Base-by-base conservation (phyloP, 2,888 invertebrate genomes). In the Tiliacea citrago region DNA sequence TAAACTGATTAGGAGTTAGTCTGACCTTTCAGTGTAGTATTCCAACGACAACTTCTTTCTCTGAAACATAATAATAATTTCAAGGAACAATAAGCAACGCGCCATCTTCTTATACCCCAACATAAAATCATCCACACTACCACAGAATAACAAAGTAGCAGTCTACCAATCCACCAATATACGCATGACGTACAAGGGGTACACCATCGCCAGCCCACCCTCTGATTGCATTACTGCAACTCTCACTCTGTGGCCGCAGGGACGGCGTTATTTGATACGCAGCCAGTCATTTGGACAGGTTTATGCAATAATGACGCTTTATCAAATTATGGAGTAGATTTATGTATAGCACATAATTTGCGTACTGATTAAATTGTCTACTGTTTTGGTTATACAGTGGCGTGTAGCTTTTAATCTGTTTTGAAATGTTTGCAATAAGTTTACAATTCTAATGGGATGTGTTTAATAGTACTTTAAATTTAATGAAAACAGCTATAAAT, bases 161-260 rank as follows among this genome's bases (percentile, higher is more conserved):
- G 61, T 73, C 24, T 72, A 63, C 63, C 60, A 67, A 75, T 60
- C n/a, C 35, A 47, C 53, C 69, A 60, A 66, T 69, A 67, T 53
- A 76, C 68, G 63, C 62, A 57, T 58, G 63, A 68, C 70, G 57
- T 45, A 16, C 57, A 70, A 51, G 66, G 77, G 73, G 63, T 55
- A 51, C 72, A n/a, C n/a, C n/a, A n/a, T n/a, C n/a, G 76, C 29
- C 73, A 16, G 72, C 67, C 69, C 65, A 53, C 75, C 72, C 72
- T 18, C 79, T 86, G 79, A 85, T 85, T 86, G 84, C 78, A 80
- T 86, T 85, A 86, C 80, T 81, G 83, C 83, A 84, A 81, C 77
- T 82, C 77, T 75, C 78, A 62, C 68, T 65, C 86, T 39, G 76
- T 66, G 76, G 76, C 79, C 78, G 66, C 65, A 77, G 86, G 86